A percentile compares a stretch with the other conserved stretches of the same genome.
phyloP scores from a whole-genome alignment of 2,113 vertebrate genomes.

The Pluvialis apricaria region DNA sequence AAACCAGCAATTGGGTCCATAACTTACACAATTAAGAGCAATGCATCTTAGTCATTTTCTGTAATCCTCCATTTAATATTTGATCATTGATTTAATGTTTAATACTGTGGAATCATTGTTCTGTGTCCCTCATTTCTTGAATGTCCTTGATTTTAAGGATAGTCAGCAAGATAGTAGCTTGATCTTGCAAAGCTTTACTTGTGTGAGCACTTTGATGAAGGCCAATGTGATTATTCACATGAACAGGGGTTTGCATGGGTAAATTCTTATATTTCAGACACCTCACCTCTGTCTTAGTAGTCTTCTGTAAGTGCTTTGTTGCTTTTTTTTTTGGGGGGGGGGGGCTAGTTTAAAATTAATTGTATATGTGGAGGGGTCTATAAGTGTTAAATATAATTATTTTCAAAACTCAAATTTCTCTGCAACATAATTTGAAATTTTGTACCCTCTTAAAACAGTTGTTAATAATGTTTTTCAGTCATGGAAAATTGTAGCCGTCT shows the following conservation, averaged over 20 bases:
- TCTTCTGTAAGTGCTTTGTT: background rate
- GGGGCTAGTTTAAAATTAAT: background rate
- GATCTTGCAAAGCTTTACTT: background rate
- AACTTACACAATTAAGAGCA: constrained; percentile 61
- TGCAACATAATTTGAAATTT: background rate
- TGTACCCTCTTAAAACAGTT: background rate
- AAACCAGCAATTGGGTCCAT: constrained; percentile 33
- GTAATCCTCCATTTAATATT: constrained; percentile 64
- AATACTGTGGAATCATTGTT: background rate
- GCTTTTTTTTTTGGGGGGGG: background rate
- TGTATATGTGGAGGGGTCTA: rapidly evolving
- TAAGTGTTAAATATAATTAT: background rate
- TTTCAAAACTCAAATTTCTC: background rate
- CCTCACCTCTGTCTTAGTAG: background rate
- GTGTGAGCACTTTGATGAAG: background rate
- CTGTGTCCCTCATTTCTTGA: background rate
- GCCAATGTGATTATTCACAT: background rate
- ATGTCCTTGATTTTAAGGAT: constrained; percentile 17
- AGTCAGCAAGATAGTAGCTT: background rate
- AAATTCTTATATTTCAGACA: background rate
- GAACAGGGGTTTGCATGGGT: background rate
- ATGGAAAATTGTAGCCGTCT: background rate
- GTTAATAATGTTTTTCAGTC: background rate
- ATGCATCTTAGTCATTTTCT: constrained; percentile 59
- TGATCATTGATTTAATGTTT: constrained; percentile 60